phyloP scores from a whole-genome alignment of 2,113 vertebrate genomes.

The Trogon melanurus region DNA sequence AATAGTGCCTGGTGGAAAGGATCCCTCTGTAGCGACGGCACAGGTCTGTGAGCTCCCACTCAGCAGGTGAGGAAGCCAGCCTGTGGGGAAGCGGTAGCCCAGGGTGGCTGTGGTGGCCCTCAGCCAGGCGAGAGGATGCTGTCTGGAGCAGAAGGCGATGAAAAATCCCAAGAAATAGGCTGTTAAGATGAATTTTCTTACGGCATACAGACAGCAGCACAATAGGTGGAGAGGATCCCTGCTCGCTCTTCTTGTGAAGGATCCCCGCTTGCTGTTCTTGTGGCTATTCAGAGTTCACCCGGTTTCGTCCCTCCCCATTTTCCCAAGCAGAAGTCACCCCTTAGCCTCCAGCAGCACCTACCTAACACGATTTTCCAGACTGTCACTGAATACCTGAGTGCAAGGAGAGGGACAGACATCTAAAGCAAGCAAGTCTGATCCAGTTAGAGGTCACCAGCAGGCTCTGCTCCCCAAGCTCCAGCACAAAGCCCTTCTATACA shows the following conservation, averaged over 20 bases:
- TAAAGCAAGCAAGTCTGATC: neutral
- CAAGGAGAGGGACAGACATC: neutral
- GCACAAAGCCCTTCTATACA: neutral
- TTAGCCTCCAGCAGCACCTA: neutral
- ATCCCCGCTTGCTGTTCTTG: neutral
- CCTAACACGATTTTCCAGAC: neutral
- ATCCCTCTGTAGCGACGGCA: neutral
- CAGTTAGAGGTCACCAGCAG: neutral
- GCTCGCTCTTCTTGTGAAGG: neutral
- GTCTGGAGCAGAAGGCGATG: neutral
- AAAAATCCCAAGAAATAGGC: neutral
- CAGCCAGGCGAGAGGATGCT: neutral
- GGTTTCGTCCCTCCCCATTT: neutral
- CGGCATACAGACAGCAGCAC: neutral
- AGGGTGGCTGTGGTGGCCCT: neutral
- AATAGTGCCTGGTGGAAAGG: neutral
- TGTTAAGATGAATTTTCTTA: neutral
- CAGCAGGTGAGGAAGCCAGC: neutral
- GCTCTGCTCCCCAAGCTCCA: neutral
- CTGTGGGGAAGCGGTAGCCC: neutral
- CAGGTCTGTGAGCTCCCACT: neutral
- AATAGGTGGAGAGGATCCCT: neutral
- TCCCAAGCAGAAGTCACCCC: neutral
- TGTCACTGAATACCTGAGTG: neutral
- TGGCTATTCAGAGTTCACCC: neutral